Conservation (phyloP, 1,140 invertebrate species). For the Lerema accius region DNA sequence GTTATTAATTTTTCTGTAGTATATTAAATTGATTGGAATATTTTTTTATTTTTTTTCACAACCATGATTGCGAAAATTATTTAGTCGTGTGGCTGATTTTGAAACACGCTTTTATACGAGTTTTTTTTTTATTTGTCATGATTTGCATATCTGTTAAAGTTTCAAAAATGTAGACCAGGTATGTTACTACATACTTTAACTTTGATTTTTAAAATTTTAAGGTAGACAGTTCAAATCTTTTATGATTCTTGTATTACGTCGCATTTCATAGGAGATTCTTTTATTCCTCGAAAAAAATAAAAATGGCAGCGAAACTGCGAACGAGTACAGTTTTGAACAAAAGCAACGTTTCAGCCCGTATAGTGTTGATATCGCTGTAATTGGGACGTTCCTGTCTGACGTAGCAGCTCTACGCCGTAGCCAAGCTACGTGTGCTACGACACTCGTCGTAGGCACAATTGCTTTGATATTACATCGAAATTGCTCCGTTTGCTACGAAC, state of each 20-base stretch:
- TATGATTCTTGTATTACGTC: background rate
- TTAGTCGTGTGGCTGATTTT: too few species aligned
- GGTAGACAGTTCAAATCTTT: too few species aligned
- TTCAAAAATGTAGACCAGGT: too few species aligned
- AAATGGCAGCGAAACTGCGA: conserved; percentile 59
- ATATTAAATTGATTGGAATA: background rate
- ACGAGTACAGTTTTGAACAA: conserved; percentile 57
- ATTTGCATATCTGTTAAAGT: too few species aligned
- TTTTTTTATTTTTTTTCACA: background rate
- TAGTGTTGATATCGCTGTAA: conserved; percentile 47
- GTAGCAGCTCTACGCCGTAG: conserved; percentile 32
- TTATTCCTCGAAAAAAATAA: conserved; percentile 27
- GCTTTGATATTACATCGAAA: conserved; percentile 30
- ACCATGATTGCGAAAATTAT: too few species aligned
- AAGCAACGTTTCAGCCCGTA: conserved; percentile 42
- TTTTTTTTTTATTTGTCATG: too few species aligned
- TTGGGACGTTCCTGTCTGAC: conserved; percentile 43
- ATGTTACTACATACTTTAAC: too few species aligned
- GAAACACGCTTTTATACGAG: too few species aligned
- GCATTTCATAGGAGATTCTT: conserved; percentile 14
- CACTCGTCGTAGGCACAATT: conserved; percentile 27
- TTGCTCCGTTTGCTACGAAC: conserved; percentile 19
- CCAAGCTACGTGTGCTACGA: conserved; percentile 20
- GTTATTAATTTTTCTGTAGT: background rate
- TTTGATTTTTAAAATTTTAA: too few species aligned